Evolutionary conservation across 2,113 vertebrate genomes (phyloP).

Genomic region (Gadus chalcogrammus): DNA sequence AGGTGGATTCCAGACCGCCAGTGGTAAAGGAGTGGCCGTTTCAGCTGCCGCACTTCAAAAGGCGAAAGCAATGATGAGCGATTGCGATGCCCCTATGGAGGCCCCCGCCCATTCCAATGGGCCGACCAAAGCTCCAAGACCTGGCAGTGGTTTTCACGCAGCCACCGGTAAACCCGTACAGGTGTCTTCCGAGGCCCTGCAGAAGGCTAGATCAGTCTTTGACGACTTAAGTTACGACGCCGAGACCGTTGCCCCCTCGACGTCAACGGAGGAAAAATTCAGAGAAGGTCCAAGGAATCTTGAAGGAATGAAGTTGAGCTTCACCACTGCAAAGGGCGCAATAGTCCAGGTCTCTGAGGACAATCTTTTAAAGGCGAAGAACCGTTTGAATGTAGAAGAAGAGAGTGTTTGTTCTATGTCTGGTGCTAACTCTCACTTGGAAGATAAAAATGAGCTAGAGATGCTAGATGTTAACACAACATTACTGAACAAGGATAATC

Average conservation of each 20-base stretch:
- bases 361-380: slow-evolving; percentile 69
- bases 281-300: neutral
- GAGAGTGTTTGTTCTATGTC: too few relatives aligned
- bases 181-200: slow-evolving; percentile 67
- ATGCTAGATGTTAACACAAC: too few relatives aligned
- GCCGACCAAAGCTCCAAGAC: too few relatives aligned
- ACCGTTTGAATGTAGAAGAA: slow-evolving; percentile 62
- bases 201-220: slow-evolving; percentile 64
- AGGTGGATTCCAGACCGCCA: slow-evolving; percentile 74
- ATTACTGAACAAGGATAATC: too few relatives aligned
- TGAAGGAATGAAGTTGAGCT: slow-evolving; percentile 52
- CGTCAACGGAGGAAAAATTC: neutral
- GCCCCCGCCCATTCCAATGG: too few relatives aligned
- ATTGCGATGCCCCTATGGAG: too few relatives aligned
- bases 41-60: slow-evolving; percentile 69
- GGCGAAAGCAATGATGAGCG: slow-evolving; percentile 61
- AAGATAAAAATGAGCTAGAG: too few relatives aligned
- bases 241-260: slow-evolving; percentile 10
- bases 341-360: slow-evolving; percentile 70
- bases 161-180: slow-evolving; percentile 75
- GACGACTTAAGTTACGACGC: slow-evolving; percentile 56
- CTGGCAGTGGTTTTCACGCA: slow-evolving; percentile 70
- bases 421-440: too few relatives aligned
- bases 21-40: slow-evolving; percentile 67
- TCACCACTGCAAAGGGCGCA: slow-evolving; percentile 77